Evolutionary conservation across 1,140 invertebrate genomes (phyloP).

Genomic region (Drosophila lini): DNA sequence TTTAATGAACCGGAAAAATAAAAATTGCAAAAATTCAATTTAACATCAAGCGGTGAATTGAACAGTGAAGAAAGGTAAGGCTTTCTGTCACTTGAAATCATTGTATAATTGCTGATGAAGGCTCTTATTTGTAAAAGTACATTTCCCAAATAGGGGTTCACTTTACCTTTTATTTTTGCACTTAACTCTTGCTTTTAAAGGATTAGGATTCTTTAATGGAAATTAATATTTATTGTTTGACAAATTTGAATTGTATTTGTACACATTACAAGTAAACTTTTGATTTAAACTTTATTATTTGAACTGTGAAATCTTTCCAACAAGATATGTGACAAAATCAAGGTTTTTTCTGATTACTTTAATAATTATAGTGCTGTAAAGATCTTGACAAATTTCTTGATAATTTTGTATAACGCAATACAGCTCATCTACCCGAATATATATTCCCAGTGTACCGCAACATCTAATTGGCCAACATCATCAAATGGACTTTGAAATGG

Average conservation of each 20-base stretch:
- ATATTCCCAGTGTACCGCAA: neutral
- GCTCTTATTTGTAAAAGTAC: neutral
- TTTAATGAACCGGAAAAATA: slow-evolving; percentile 81
- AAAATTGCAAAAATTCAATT: slow-evolving; percentile 81
- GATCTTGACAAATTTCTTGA: slow-evolving; percentile 3
- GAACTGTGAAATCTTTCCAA: neutral
- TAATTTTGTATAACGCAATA: slow-evolving; percentile 8
- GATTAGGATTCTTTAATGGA: neutral
- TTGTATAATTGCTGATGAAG: slow-evolving; percentile 3
- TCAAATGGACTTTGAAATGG: slow-evolving; percentile 21
- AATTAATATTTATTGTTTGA: neutral
- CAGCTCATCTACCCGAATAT: neutral
- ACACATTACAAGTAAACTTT: neutral
- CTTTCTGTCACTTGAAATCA: slow-evolving; percentile 15
- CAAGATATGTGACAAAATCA: neutral
- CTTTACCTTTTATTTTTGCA: neutral
- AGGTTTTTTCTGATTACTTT: neutral
- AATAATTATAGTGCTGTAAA: slow-evolving; percentile 14
- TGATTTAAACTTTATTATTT: neutral
- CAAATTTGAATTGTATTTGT: neutral
- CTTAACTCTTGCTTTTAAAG: neutral
- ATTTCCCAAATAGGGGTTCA: neutral
- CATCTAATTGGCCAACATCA: slow-evolving; percentile 34
- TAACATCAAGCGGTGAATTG: slow-evolving; percentile 27
- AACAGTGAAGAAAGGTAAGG: slow-evolving; percentile 18